Evolutionary conservation across 2,113 vertebrate genomes (phyloP), one percentile per base, ranked within the genome.

Genomic region (Theristicus caerulescens): DNA sequence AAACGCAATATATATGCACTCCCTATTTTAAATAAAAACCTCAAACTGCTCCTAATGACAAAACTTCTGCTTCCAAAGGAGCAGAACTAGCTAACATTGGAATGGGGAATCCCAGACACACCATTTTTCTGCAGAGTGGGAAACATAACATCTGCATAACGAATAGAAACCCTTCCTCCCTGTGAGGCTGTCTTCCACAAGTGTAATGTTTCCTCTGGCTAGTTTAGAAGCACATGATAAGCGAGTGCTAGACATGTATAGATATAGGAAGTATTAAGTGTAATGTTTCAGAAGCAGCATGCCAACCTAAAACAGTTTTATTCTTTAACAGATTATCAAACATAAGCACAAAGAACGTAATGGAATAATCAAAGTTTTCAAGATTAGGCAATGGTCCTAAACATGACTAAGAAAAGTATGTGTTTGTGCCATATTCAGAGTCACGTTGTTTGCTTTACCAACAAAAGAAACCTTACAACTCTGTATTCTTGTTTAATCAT

Each of bases 391-490:
- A 22, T 61, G 51, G 32, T 86, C 54, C 64, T 83, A 88, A 94
- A 94, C 0, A 0, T 49, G 49, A 88, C 80, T 88, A 84, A 65
- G 72, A 73, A 87, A 88, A 58, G 42, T 20, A 59, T 27, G 16
- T 7, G 47, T 87, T 72, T 6, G 0, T 81, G 76, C 26, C 42
- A 40, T 52, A 70, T 90, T 71, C 86, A 51, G 70, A 80, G 29
- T 74, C 59, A 46, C 6, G 12, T 11, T 81, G 80, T 92, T 91
- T 91, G 55, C 77, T 90, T 93, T 84, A 81, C 58, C 47, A 83
- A 90, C 76, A 83, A 64, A 70, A 86, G 46, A 74, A 94, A 91
- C 20, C 90, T 96, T 81, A 86, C 47, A 59, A 78, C 76, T 92
- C 55, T 51, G 19, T 82, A 64, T 59, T 92, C 47, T 58, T 86